phyloP scores from a whole-genome alignment of 2,797 vertebrate genomes.

The Karalla daura region DNA sequence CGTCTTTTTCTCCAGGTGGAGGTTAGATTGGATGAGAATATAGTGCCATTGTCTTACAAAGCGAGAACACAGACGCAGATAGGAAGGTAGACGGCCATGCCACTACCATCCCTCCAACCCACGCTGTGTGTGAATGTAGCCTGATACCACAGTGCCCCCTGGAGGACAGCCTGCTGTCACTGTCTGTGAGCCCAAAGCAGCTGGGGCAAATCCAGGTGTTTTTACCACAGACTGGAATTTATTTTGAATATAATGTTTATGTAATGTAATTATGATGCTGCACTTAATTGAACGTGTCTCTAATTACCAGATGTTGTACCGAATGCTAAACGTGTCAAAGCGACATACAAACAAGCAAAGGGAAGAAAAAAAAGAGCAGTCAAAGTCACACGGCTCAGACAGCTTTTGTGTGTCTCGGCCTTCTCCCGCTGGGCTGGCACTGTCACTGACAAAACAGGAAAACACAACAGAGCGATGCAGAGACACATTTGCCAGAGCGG shows the following conservation, averaged over 20 bases:
- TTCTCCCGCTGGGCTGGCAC: conserved; percentile 17
- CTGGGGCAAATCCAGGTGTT: conserved; percentile 46
- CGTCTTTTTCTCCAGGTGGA: conserved; percentile 60
- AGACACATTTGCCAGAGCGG: conserved; percentile 37
- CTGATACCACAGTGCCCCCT: conserved; percentile 82
- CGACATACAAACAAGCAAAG: conserved; percentile 8
- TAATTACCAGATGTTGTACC: conserved; percentile 26
- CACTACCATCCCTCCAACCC: conserved; percentile 20
- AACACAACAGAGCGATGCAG: conserved; percentile 44
- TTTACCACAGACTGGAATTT: conserved; percentile 7
- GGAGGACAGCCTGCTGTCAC: conserved; percentile 24
- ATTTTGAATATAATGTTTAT: conserved; percentile 27
- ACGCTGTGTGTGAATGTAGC: conserved; percentile 19
- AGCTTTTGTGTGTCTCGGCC: conserved; percentile 9
- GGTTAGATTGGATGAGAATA: conserved; percentile 76
- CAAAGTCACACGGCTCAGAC: conserved; percentile 26
- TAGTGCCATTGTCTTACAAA: conserved; percentile 72
- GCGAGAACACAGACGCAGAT: conserved; percentile 69
- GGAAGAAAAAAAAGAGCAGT: neutral
- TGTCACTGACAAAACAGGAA: conserved; percentile 44
- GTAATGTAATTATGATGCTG: conserved; percentile 26
- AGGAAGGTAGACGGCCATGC: conserved; percentile 42
- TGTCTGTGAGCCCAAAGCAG: neutral
- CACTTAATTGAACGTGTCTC: conserved; percentile 1
- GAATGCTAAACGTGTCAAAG: conserved; percentile 18